A percentile compares a stretch with the other conserved stretches of the same genome.
These are phyloP conservation scores for Rhagonycha lutea DNA, from an alignment of 2,888 invertebrate genomes.

Conservation along the genomic window DNA sequence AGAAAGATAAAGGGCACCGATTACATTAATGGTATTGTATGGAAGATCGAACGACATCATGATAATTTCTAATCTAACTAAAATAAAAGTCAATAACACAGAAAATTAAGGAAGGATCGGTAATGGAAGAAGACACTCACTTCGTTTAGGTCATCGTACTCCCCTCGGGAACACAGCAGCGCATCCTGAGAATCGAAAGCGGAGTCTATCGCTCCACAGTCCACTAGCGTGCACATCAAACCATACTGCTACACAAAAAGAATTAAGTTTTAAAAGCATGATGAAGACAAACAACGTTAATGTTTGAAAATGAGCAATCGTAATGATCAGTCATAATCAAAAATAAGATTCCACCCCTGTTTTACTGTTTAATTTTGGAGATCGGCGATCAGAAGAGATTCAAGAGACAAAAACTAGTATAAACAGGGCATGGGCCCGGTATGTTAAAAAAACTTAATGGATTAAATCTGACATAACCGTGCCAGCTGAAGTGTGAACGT, in stretches of 20 bases:
- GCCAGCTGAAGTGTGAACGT: neutral
- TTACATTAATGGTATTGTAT: too few relatives aligned
- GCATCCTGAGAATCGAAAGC: neutral
- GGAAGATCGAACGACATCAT: too few relatives aligned
- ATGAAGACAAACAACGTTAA: neutral
- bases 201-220: neutral
- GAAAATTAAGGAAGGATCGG: neutral
- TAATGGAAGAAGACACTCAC: neutral
- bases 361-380: neutral
- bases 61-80: neutral
- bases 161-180: neutral
- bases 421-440: neutral
- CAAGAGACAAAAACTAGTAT: neutral
- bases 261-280: neutral
- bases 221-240: neutral
- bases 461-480: neutral
- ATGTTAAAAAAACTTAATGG: neutral
- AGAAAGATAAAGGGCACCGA: neutral
- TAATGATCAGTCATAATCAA: too few relatives aligned
- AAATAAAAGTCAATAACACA: neutral
- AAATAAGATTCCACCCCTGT: neutral
- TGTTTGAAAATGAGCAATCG: neutral
- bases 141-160: neutral
- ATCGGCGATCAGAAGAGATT: neutral
- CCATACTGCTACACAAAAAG: neutral